Evolutionary conservation across 30 jellyfish, hydroid and myxozoan species (phyloP), one percentile per base, ranked within the genome.

Genomic region (Rhopilema esculentum): DNA sequence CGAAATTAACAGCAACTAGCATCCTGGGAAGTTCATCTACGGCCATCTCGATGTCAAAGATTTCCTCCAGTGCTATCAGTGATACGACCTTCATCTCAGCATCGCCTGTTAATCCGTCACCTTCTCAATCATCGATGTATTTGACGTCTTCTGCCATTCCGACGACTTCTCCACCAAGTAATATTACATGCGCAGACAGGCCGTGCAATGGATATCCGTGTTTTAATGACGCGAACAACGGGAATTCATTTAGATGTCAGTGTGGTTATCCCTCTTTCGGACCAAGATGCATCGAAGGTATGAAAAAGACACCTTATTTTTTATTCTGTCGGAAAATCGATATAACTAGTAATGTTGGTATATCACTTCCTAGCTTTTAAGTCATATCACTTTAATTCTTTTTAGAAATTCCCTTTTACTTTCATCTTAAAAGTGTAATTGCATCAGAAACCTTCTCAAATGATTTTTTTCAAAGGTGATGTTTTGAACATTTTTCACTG

Each of bases 271-370:
- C 98, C 9, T 52, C 97, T 0, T 86, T 81, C 63, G 93, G 93
- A 63, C 97, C 98, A 73, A 93, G 98, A 78, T 93, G 98, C 69
- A 74, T 72, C n/a, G 76, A 73, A 75, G 98, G 98, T 88, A 88
- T 7, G 85, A n/a, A 19, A 12, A 40, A 2, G 57, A 2, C 9
- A 40, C 6, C 12, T 12, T 40, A 40, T 40, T 6, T 12, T 2
- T 6, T 40, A 40, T 40, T 40, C 57, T 2, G 57, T 6, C 6
- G 6, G 9, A 2, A 2, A 12, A 40, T 40, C 12, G 57, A 12
- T 40, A 40, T 40, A 40, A 40, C n/a, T n/a, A n/a, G n/a, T n/a
- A n/a, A n/a, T n/a, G n/a, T n/a, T n/a, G n/a, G n/a, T n/a, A n/a
- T n/a, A n/a, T n/a, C n/a, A n/a, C n/a, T n/a, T n/a, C n/a, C n/a